phyloP scores from a whole-genome alignment of 2,888 invertebrate species.

The Netelia inedita region DNA sequence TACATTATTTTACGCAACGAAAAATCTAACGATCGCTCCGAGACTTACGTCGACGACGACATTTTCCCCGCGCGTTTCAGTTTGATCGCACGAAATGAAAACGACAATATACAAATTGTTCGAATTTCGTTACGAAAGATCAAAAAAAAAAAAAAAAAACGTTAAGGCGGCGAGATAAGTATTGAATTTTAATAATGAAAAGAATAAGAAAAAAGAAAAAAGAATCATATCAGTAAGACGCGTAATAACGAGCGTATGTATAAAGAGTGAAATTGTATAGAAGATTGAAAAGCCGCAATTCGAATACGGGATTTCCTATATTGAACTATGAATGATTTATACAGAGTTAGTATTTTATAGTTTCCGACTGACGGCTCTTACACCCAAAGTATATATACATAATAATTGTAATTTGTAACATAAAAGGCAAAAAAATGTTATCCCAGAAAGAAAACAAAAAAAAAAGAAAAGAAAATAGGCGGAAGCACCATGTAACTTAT shows the following conservation, averaged over 20 bases:
- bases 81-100: neutral
- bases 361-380: conserved; percentile 81
- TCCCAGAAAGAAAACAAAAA: neutral
- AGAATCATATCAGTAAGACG: conserved; percentile 75
- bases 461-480: conserved; percentile 68
- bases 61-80: neutral
- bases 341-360: conserved; percentile 77
- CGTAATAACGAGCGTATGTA: conserved; percentile 68
- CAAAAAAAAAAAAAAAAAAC: conserved; percentile 1
- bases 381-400: conserved; percentile 76
- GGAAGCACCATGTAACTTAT: conserved; percentile 81
- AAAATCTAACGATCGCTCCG: conserved; percentile 18
- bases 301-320: conserved; percentile 61
- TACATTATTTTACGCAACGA: conserved; percentile 36
- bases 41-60: neutral
- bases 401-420: conserved; percentile 82
- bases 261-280: conserved; percentile 74
- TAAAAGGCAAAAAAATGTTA: conserved; percentile 66
- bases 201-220: conserved; percentile 35
- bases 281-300: conserved; percentile 53
- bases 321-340: conserved; percentile 61
- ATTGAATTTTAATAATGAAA: conserved; percentile 71
- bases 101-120: conserved; percentile 11
- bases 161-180: conserved; percentile 9
- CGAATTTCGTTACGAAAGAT: conserved; percentile 24